Percentiles rank a stretch among this genome's conserved stretches.
phyloP scores from a whole-genome alignment of 2,797 vertebrate species.

The Dicrostonyx torquatus region DNA sequence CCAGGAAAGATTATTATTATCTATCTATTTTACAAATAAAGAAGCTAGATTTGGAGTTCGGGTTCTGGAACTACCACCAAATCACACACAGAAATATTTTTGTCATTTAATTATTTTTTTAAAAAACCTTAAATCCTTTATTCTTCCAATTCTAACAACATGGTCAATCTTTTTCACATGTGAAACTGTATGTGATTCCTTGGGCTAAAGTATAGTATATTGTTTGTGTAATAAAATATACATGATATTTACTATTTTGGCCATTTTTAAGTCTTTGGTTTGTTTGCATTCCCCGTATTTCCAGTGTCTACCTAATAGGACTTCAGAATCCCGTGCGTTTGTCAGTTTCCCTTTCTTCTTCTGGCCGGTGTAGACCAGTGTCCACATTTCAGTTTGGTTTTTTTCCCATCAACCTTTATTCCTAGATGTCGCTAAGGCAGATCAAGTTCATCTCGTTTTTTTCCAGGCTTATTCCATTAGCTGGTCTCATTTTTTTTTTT shows the following conservation, averaged over 20 bases:
- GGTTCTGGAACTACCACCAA: background rate
- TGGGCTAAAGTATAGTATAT: background rate
- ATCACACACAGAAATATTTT: background rate
- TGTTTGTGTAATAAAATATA: conserved; percentile 6
- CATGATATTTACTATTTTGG: conserved; percentile 1
- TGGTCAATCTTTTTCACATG: background rate
- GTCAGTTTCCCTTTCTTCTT: background rate
- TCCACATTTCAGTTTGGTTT: background rate
- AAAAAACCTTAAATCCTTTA: background rate
- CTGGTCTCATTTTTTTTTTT: background rate
- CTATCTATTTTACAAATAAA: background rate
- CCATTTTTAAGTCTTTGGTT: background rate
- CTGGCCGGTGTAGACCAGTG: background rate
- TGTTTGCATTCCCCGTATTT: background rate
- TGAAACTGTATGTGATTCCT: background rate
- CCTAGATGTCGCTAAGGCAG: background rate
- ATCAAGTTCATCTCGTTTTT: background rate
- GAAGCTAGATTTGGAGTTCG: conserved; percentile 29
- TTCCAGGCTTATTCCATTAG: background rate
- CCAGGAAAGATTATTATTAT: background rate
- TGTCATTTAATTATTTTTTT: background rate
- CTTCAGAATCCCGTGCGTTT: background rate
- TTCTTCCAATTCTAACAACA: background rate
- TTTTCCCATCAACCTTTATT: background rate
- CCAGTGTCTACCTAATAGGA: background rate